A percentile compares a stretch with the other conserved stretches of the same genome.
Evolutionary conservation across 2,888 invertebrate species (phyloP).

Genomic region (Cephonodes hylas): DNA sequence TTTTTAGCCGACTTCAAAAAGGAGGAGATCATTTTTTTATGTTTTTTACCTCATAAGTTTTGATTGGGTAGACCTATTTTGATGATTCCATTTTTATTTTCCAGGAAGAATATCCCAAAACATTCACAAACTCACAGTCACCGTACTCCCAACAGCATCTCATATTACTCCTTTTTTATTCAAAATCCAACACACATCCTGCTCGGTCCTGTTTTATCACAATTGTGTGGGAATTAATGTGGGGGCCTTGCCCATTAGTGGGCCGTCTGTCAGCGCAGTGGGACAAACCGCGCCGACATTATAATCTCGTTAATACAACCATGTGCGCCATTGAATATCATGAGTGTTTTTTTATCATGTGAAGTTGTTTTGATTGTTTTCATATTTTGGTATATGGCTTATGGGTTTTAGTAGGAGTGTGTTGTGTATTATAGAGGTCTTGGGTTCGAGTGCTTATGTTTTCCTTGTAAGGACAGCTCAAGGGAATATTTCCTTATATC

Average conservation of each 20-base stretch:
- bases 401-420: too few species aligned
- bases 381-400: too few species aligned
- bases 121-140: neutral
- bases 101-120: neutral
- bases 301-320: slow-evolving; percentile 16
- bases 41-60: too few species aligned
- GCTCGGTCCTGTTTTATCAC: slow-evolving; percentile 29
- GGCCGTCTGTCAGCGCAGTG: slow-evolving; percentile 36
- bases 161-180: slow-evolving; percentile 3
- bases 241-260: slow-evolving; percentile 29
- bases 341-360: neutral
- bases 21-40: too few species aligned
- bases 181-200: slow-evolving; percentile 18
- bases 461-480: too few species aligned
- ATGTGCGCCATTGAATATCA: neutral
- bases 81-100: too few species aligned
- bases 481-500: too few species aligned
- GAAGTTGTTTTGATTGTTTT: too few species aligned
- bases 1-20: too few species aligned
- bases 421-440: too few species aligned
- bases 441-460: too few species aligned
- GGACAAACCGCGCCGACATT: slow-evolving; percentile 25
- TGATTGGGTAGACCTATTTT: too few species aligned
- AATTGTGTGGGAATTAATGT: slow-evolving; percentile 41
- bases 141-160: neutral